Conservation (phyloP, 2,888 invertebrate species). For the Trichacis sp. region DNA sequence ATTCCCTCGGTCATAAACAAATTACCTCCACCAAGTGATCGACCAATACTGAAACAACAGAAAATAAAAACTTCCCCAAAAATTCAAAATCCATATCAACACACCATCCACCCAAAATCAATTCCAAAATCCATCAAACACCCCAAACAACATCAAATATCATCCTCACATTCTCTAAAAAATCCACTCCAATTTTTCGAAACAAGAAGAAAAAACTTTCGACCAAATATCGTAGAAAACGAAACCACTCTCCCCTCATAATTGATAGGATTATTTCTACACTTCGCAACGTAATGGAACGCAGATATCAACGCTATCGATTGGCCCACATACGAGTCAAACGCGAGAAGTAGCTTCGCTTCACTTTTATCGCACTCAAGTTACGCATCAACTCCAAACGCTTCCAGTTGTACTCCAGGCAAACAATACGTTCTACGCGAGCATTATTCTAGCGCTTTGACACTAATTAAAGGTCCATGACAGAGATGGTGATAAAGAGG, state of each 20-base stretch:
- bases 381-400: not conserved
- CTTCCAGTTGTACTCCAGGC: not conserved
- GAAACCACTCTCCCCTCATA: not conserved
- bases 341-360: not conserved
- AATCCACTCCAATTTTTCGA: too few species aligned
- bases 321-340: constrained; percentile 31
- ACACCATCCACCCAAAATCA: too few species aligned
- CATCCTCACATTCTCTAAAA: too few species aligned
- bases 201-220: too few species aligned
- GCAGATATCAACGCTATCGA: constrained; percentile 39
- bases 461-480: constrained; percentile 61
- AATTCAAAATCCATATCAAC: too few species aligned
- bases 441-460: constrained; percentile 42
- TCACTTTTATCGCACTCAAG: not conserved
- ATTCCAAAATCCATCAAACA: too few species aligned
- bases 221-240: too few species aligned
- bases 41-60: too few species aligned
- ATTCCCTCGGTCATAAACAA: too few species aligned
- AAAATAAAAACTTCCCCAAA: too few species aligned
- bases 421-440: constrained; percentile 25
- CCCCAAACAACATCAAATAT: too few species aligned
- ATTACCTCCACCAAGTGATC: too few species aligned
- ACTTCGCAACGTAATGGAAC: not conserved
- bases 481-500: constrained; percentile 57
- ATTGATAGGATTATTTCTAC: not conserved